These are phyloP conservation scores for Chaetogeoica ovagalla DNA, from an alignment of 2,888 invertebrate species.

Conservation along the genomic window DNA sequence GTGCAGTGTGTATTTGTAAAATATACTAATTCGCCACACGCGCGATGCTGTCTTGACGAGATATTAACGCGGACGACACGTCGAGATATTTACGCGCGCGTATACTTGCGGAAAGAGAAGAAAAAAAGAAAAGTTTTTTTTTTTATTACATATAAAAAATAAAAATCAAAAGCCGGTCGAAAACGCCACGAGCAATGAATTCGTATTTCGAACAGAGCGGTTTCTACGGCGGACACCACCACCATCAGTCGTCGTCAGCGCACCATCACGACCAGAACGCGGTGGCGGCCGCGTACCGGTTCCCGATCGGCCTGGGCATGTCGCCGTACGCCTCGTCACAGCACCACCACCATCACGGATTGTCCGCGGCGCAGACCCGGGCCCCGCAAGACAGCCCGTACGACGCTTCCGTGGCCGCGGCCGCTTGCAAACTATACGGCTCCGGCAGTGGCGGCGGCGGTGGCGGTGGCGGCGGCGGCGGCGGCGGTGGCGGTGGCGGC, in stretches of 20 bases:
- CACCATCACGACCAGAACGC: slow-evolving; percentile 71
- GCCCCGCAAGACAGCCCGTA: slow-evolving; percentile 89
- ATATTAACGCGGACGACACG: too few relatives aligned
- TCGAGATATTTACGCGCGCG: too few relatives aligned
- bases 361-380: slow-evolving; percentile 68
- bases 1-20: too few relatives aligned
- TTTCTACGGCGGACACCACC: slow-evolving; percentile 90
- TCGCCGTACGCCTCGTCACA: slow-evolving; percentile 76
- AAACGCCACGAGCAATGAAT: slow-evolving; percentile 72
- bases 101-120: too few relatives aligned
- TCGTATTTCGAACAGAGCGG: slow-evolving; percentile 95
- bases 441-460: slow-evolving; percentile 68
- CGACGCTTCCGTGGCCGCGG: slow-evolving; percentile 83
- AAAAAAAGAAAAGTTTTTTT: background rate
- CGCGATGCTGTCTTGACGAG: too few relatives aligned
- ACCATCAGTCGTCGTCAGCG: slow-evolving; percentile 70
- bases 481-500: slow-evolving; percentile 69
- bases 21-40: too few relatives aligned
- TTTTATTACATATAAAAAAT: too few relatives aligned
- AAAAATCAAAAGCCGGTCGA: background rate
- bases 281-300: slow-evolving; percentile 73
- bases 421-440: slow-evolving; percentile 76
- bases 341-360: slow-evolving; percentile 75
- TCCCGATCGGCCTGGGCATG: slow-evolving; percentile 83
- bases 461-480: slow-evolving; percentile 77